A percentile compares a stretch with the other conserved stretches of the same genome.
phyloP scores from a whole-genome alignment of 2,888 invertebrate genomes.

The Volucella zonaria region DNA sequence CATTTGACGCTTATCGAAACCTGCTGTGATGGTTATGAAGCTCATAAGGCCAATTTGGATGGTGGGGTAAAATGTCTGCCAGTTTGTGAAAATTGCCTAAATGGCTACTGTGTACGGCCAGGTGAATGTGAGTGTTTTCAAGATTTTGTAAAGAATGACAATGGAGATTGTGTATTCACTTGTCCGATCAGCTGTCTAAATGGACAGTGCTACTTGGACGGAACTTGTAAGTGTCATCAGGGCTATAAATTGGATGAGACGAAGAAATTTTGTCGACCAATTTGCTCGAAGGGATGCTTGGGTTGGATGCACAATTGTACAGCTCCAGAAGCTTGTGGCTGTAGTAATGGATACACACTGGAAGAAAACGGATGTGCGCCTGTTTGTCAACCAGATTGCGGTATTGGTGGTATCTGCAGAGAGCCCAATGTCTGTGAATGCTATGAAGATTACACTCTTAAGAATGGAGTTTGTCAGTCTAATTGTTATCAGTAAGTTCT shows the following conservation, averaged over 20 bases:
- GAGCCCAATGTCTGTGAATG: constrained; percentile 86
- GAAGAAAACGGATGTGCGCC: constrained; percentile 79
- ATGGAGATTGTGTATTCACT: constrained; percentile 80
- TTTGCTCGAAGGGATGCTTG: constrained; percentile 83
- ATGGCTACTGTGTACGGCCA: constrained; percentile 79
- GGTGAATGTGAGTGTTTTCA: constrained; percentile 79
- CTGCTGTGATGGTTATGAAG: constrained; percentile 88
- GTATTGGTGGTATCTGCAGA: constrained; percentile 84
- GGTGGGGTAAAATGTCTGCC: constrained; percentile 77
- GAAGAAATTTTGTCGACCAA: constrained; percentile 85
- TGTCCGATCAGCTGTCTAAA: constrained; percentile 84
- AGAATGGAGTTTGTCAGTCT: constrained; percentile 80
- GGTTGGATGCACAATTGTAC: constrained; percentile 79
- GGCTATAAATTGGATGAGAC: constrained; percentile 85
- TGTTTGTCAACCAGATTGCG: constrained; percentile 80
- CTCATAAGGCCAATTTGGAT: constrained; percentile 75
- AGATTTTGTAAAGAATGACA: constrained; percentile 79
- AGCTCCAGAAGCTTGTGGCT: constrained; percentile 82
- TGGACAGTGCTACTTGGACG: constrained; percentile 84
- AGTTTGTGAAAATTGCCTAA: constrained; percentile 78
- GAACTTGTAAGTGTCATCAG: constrained; percentile 86
- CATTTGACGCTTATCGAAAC: constrained; percentile 86
- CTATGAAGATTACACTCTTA: constrained; percentile 83
- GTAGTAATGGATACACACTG: constrained; percentile 82
- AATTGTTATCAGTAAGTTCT: constrained; percentile 81